Evolutionary conservation across 2,113 vertebrate genomes (phyloP), one percentile per base, ranked within the genome.

Genomic region (Gasterosteus aculeatus): DNA sequence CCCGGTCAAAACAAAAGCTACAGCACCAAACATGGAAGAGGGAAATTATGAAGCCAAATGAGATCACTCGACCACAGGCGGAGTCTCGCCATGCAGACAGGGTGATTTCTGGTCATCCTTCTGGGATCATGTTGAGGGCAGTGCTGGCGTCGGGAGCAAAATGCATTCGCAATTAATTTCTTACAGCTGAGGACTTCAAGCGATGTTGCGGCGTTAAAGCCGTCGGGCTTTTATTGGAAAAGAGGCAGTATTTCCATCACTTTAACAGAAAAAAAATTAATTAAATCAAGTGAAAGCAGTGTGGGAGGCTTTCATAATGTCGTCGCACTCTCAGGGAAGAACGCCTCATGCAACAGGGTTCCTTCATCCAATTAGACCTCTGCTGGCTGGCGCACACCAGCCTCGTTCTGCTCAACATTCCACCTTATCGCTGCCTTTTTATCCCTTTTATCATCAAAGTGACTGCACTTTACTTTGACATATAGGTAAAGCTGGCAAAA

Each of bases 291-390:
- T 91, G 88, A 90, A 91, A 90, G 87, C 84, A 82, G 86, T 75
- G 80, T 89, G 88, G 88, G 91, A 91, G 93, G 85, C 89, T 91
- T 93, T 89, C 83, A 87, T 91, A 89, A 91, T 84, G 88, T 92
- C 89, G 91, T 63, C 87, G 84, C 85, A 74, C 89, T 89, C 78
- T 69, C 77, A 84, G 88, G 87, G 76, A 91, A 84, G 82, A 88
- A 82, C 72, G 70, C 80, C 80, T 93, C 82, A 83, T 93, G 85
- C 92, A 90, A 92, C 92, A 91, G 92, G 92, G 90, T 91, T 91
- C 93, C 90, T 89, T 89, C 89, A 89, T 92, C 91, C 93, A 93
- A 93, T 94, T 93, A 93, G 91, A 93, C 88, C 87, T 91, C 93
- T 65, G 47, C 89, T 86, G 92, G 83, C 90, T 90, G 85, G 71